Conservation (phyloP, 2,113 vertebrate species). For the Campylorhamphus procurvoides region DNA sequence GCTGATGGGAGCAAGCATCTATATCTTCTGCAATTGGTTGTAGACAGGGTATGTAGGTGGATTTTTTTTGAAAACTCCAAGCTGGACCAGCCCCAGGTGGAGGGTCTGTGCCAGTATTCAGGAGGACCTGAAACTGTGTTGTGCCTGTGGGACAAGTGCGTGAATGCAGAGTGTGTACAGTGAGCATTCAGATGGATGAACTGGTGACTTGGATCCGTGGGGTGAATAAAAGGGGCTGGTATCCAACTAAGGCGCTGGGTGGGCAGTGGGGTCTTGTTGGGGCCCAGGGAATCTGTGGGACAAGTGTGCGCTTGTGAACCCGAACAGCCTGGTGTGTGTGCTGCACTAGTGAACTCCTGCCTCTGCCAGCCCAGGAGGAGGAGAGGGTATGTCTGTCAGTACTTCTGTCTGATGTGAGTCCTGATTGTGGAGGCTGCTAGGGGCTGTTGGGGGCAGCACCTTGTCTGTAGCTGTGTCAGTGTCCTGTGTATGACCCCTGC, state of each 20-base stretch:
- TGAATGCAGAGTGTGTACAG: background rate
- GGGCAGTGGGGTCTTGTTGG: background rate
- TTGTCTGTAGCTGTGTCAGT: fast-evolving
- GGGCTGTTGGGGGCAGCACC: background rate
- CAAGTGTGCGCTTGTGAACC: too few relatives aligned
- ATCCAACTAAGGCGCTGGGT: fast-evolving
- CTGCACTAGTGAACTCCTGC: background rate
- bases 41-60: fast-evolving
- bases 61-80: background rate
- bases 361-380: background rate
- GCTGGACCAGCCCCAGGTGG: background rate
- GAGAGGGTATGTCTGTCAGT: fast-evolving
- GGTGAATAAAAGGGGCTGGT: fast-evolving
- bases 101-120: background rate
- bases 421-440: background rate
- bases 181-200: background rate
- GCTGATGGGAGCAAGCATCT: background rate
- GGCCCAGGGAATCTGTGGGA: background rate
- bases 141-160: fast-evolving
- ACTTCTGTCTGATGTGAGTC: background rate
- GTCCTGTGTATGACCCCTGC: background rate
- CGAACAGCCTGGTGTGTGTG: background rate
- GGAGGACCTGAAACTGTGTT: fast-evolving
- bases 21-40: background rate
- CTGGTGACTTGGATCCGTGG: fast-evolving